Percentiles rank a stretch among this genome's conserved stretches.
phyloP scores from a whole-genome alignment of 2,888 invertebrate species.

The Dendrolimus houi region DNA sequence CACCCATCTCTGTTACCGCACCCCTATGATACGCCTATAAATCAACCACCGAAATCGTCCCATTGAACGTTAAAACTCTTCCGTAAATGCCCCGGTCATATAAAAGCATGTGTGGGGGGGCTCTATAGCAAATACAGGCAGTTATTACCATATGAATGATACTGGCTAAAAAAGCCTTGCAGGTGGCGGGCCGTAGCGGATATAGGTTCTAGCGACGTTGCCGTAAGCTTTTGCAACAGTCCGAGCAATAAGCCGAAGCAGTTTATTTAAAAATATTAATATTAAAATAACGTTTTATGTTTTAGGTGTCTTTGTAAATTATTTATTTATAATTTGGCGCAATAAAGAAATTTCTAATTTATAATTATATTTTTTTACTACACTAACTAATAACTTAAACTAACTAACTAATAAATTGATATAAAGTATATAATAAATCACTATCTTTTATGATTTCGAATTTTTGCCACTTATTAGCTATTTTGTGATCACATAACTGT shows the following conservation, averaged over 20 bases:
- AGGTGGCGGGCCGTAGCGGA: slow-evolving; percentile 54
- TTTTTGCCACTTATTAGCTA: too few species aligned
- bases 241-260: slow-evolving; percentile 9
- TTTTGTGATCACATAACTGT: too few species aligned
- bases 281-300: too few species aligned
- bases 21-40: slow-evolving; percentile 1
- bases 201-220: slow-evolving; percentile 42
- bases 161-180: slow-evolving; percentile 51
- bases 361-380: too few species aligned
- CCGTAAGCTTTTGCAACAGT: slow-evolving; percentile 10
- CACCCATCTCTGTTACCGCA: neutral
- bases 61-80: slow-evolving; percentile 9
- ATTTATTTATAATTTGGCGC: too few species aligned
- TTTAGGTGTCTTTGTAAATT: too few species aligned
- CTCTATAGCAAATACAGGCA: slow-evolving; percentile 34
- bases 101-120: slow-evolving; percentile 2
- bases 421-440: too few species aligned
- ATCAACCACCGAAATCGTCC: slow-evolving; percentile 6
- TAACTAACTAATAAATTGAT: too few species aligned
- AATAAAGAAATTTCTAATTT: too few species aligned
- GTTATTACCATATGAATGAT: slow-evolving; percentile 68
- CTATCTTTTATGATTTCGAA: too few species aligned
- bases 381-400: too few species aligned
- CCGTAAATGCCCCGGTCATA: slow-evolving; percentile 2
- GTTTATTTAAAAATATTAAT: neutral